Conservation (phyloP, 2,888 invertebrate genomes). For the Lydus trimaculatus region DNA sequence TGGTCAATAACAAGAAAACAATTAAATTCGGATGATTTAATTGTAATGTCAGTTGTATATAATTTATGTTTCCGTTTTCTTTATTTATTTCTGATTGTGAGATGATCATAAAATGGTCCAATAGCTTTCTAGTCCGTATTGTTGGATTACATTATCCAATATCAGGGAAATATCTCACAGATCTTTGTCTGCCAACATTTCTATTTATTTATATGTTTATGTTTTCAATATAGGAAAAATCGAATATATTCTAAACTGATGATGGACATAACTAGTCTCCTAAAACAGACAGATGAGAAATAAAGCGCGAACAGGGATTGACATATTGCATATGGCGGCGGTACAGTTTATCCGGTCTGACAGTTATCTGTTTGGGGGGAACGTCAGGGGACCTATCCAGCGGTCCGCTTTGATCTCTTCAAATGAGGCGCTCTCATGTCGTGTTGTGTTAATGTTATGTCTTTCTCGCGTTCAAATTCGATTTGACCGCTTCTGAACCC, state of each 20-base stretch:
- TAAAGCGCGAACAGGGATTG: slow-evolving; percentile 36
- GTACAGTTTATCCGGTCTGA: slow-evolving; percentile 50
- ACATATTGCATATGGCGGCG: slow-evolving; percentile 36
- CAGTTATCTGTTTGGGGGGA: slow-evolving; percentile 41
- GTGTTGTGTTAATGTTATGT: slow-evolving; percentile 57
- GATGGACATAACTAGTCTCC: slow-evolving; percentile 22
- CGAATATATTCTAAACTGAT: slow-evolving; percentile 25
- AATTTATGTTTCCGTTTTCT: slow-evolving; percentile 38
- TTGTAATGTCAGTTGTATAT: slow-evolving; percentile 36
- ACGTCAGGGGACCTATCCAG: slow-evolving; percentile 39
- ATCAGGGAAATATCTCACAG: not conserved
- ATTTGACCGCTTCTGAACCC: slow-evolving; percentile 53
- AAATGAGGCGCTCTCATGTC: slow-evolving; percentile 59
- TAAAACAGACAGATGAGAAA: slow-evolving; percentile 30
- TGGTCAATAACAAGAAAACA: slow-evolving; percentile 37
- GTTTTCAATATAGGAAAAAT: not conserved
- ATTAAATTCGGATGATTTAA: slow-evolving; percentile 43
- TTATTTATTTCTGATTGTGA: slow-evolving; percentile 23
- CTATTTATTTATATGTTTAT: slow-evolving; percentile 18
- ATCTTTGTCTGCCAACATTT: slow-evolving; percentile 11
- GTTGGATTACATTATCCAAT: slow-evolving; percentile 18
- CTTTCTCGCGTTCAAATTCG: slow-evolving; percentile 45
- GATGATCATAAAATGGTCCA: slow-evolving; percentile 28
- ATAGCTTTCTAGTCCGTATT: slow-evolving; percentile 26
- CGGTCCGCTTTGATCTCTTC: slow-evolving; percentile 57